Evolutionary conservation across 1,140 invertebrate genomes (phyloP).

Genomic region (Meloidogyne floridensis): DNA sequence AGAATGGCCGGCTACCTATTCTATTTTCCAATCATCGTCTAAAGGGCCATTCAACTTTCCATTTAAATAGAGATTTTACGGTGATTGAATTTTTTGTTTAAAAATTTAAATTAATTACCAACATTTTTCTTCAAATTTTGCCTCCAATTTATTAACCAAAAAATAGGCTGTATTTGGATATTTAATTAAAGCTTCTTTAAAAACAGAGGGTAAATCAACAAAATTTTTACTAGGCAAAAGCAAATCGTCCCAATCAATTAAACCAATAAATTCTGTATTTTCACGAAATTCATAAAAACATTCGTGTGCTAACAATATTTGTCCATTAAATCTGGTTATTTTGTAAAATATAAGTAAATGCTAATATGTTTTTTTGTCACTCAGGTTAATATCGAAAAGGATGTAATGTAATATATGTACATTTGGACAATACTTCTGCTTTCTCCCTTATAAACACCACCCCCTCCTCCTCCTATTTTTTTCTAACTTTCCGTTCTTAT

Average conservation of each 20-base stretch:
- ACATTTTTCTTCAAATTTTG: constrained; percentile 33
- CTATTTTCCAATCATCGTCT: no score
- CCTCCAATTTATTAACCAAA: constrained; percentile 35
- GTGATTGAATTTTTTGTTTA: neutral
- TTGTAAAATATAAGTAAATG: neutral
- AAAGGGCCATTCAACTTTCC: no score
- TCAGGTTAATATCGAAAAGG: no score
- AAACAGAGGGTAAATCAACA: constrained; percentile 24
- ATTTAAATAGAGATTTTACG: no score
- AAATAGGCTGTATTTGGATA: constrained; percentile 30
- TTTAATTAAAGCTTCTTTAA: constrained; percentile 22
- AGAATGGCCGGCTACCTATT: no score
- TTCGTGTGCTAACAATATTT: constrained; percentile 33
- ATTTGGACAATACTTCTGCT: no score
- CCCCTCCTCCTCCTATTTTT: no score
- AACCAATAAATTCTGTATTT: constrained; percentile 48
- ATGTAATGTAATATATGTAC: no score
- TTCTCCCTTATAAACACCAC: no score
- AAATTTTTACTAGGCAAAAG: constrained; percentile 30
- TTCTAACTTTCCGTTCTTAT: no score
- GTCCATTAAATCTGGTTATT: constrained; percentile 27
- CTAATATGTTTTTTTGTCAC: no score
- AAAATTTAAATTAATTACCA: neutral
- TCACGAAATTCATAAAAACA: constrained; percentile 50
- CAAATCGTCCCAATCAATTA: constrained; percentile 50